Evolutionary conservation across 2,888 invertebrate genomes (phyloP), one percentile per base, ranked within the genome.

Genomic region (Ramazzottius varieornatus): DNA sequence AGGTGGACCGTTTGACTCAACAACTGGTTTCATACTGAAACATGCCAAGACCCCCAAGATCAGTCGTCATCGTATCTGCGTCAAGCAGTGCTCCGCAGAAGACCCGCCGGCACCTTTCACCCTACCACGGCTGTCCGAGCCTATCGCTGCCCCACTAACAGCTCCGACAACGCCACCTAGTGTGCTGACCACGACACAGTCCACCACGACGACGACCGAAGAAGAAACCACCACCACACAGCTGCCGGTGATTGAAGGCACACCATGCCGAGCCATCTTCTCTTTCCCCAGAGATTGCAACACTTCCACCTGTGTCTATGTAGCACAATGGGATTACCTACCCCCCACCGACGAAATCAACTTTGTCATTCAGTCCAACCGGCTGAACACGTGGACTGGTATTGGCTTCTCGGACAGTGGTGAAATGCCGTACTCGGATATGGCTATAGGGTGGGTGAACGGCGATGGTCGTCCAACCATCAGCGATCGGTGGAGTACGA

Each of bases 321-420:
- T 54, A 4, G 54, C 54, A 13, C 54, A 54, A 29, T 54, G 54
- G 90, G 83, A 85, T 72, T 86, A 87, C 71, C 73, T 78, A 63
- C 79, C 79, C 65, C 79, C 78, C 69, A 81, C 82, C 72, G 88
- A 90, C 73, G 83, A 84, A 66, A 83, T 91, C 68, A 78, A 81
- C 64, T 91, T 90, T 77, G 86, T 85, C 0, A 83, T 91, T 64
- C 82, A 82, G 63, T 88, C 88, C 0, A 83, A 81, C 46, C 81
- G 88, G 70, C 84, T 83, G 1, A 83, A 86, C 69, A 81, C 82
- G 8, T 91, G 91, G 91, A 90, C 90, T 0, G 91, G 90, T 0
- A 86, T 91, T 67, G 91, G 84, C 0, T 91, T 91, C 68, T 72
- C 72, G 20, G 66, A 68, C 29, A 13, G 4, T 4, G 54, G 54